Evolutionary conservation across 2,797 vertebrate genomes (phyloP), one percentile per base, ranked within the genome.

Genomic region (Rhynchotus rufescens): DNA sequence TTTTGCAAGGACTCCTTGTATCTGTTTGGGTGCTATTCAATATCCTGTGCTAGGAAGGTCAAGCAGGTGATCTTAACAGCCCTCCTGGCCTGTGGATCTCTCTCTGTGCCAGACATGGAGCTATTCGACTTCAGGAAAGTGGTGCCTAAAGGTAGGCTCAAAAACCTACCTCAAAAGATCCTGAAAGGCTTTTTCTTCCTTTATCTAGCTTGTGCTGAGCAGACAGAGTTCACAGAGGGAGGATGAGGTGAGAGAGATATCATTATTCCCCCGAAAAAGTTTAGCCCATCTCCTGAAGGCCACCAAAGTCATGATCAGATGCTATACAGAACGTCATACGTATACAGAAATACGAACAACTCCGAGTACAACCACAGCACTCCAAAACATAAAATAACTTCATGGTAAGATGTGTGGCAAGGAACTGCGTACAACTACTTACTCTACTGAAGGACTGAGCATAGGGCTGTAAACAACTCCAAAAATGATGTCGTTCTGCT

Each of bases 141-240:
- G 7, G 66, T 72, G 14, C 17, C 30, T 76, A 67, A 67, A 84
- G 15, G 23, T 16, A 45, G 40, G 64, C 61, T 77, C 42, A 92
- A 69, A 89, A 78, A 1, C 23, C 54, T 56, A 56, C 16, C 54
- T 56, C 28, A 56, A 56, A 30, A 66, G 5, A 36, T 80, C 26
- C 49, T 75, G 34, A 60, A 86, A 5, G 5, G 30, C 30, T 64
- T 85, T 90, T 71, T 32, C 5, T 80, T 80, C 34, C 32, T 69
- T 1, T 0, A 0, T 0, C 0, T 1, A 51, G n/a, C 2, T 1
- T 1, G 0, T 45, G 25, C 26, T 51, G 36, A 68, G 30, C 66
- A 84, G 32, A 34, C 59, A 64, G 62, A 5, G 22, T 4, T 42
- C 7, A 5, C 32, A 62, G 42, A 10, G 15, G 1, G 11, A 8